Conservation (phyloP, 64 coral and sea anemone genomes). For the Platygyra sinensis region DNA sequence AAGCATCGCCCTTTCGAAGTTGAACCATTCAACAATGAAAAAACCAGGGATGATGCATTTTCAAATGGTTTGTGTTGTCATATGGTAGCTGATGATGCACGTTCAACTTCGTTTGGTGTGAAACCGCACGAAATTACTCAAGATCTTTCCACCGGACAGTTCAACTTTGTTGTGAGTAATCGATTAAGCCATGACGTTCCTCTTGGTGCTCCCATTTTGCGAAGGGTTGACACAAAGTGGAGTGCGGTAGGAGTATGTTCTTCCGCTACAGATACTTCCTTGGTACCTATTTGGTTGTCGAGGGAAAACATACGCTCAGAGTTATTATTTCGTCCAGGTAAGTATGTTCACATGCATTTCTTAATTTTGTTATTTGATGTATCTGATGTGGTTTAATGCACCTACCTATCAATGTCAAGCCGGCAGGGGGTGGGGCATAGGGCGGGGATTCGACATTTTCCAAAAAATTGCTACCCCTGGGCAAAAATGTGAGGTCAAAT, state of each 20-base stretch:
- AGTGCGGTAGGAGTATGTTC: not conserved
- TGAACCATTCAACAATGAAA: not conserved
- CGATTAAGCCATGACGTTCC: not conserved
- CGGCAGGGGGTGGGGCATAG: too few relatives aligned
- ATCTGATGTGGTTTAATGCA: too few relatives aligned
- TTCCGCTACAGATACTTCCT: not conserved
- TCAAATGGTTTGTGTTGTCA: not conserved
- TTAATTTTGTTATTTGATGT: too few relatives aligned
- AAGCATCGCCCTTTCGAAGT: not conserved
- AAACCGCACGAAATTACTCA: not conserved
- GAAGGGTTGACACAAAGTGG: not conserved
- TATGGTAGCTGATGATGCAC: not conserved
- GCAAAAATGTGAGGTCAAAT: too few relatives aligned
- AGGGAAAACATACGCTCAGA: not conserved
- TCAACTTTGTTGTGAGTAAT: not conserved
- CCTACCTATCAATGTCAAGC: too few relatives aligned
- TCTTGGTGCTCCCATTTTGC: not conserved
- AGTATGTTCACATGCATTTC: too few relatives aligned
- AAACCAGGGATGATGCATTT: not conserved
- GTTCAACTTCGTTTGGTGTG: not conserved
- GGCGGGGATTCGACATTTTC: too few relatives aligned
- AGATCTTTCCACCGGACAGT: not conserved
- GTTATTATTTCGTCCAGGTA: too few relatives aligned
- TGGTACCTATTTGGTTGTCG: not conserved
- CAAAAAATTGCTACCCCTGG: too few relatives aligned